A percentile compares a stretch with the other conserved stretches of the same genome.
phyloP scores from a whole-genome alignment of 2,797 vertebrate species.

The Eutrigla gurnardus region DNA sequence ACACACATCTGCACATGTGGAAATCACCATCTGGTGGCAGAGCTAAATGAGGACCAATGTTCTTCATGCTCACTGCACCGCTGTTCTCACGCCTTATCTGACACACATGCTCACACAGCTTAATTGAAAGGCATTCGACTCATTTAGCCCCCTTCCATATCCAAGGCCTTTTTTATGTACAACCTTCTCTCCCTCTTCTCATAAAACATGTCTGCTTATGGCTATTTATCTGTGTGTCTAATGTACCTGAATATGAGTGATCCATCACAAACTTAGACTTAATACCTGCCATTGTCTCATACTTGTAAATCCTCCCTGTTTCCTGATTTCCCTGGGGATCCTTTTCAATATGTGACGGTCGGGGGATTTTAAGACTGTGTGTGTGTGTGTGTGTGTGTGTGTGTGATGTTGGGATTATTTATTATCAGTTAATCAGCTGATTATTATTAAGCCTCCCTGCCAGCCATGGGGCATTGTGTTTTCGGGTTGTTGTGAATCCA shows the following conservation, averaged over 20 bases:
- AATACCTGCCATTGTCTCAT: conserved; percentile 67
- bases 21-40: conserved; percentile 72
- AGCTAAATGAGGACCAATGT: conserved; percentile 69
- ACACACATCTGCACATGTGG: conserved; percentile 71
- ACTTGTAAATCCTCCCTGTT: conserved; percentile 59
- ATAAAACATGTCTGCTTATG: conserved; percentile 32
- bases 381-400: conserved; percentile 15
- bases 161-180: conserved; percentile 33
- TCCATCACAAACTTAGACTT: conserved; percentile 64
- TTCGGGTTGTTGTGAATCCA: too few relatives aligned
- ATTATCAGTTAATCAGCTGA: background rate
- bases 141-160: conserved; percentile 48
- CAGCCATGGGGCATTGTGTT: too few relatives aligned
- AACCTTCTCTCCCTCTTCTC: conserved; percentile 9
- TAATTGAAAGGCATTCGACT: conserved; percentile 70
- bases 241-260: conserved; percentile 70
- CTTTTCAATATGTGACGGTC: conserved; percentile 40
- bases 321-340: conserved; percentile 69
- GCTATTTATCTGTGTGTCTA: conserved; percentile 66
- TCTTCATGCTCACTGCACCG: conserved; percentile 70
- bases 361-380: conserved; percentile 36
- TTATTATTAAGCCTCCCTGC: background rate
- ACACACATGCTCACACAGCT: conserved; percentile 60
- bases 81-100: conserved; percentile 52
- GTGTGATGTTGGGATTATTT: background rate